Percentiles rank a stretch among this genome's conserved stretches.
These are phyloP conservation scores for Trididemnum nubilum DNA, from an alignment of 23 tunicate genomes.

Conservation along the genomic window DNA sequence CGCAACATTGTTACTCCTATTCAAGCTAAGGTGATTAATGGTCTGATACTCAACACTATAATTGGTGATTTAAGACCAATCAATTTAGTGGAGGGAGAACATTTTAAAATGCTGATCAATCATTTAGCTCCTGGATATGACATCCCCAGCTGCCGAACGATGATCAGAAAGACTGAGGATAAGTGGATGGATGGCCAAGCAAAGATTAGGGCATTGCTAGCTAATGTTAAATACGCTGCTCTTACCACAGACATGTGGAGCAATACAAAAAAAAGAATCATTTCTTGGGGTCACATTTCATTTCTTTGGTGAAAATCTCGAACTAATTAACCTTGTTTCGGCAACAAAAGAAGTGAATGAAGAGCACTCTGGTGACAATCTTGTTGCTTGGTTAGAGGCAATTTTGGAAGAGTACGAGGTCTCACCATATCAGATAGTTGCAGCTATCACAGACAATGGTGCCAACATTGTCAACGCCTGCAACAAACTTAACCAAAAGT, in stretches of 20 bases:
- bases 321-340: conserved; percentile 30
- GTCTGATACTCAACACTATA: too few species aligned
- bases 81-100: too few species aligned
- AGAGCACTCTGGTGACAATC: conserved; percentile 20
- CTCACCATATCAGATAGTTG: conserved; percentile 28
- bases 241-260: conserved; percentile 38
- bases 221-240: conserved; percentile 23
- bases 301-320: conserved; percentile 24
- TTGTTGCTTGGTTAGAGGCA: conserved; percentile 43
- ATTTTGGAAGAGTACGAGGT: conserved; percentile 36
- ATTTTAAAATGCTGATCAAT: too few species aligned
- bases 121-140: too few species aligned
- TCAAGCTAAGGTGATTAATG: conserved; percentile 30
- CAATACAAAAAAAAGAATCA: conserved; percentile 36
- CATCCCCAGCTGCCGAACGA: too few species aligned
- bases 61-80: too few species aligned
- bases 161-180: conserved; percentile 9
- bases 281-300: conserved; percentile 43
- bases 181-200: conserved; percentile 16
- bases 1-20: conserved; percentile 26
- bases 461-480: conserved; percentile 15
- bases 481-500: conserved; percentile 8
- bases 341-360: conserved; percentile 58
- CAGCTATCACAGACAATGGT: conserved; percentile 7
- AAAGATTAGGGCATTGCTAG: conserved; percentile 4